phyloP scores from a whole-genome alignment of 2,113 vertebrate species.

The Sceloporus tristichus region DNA sequence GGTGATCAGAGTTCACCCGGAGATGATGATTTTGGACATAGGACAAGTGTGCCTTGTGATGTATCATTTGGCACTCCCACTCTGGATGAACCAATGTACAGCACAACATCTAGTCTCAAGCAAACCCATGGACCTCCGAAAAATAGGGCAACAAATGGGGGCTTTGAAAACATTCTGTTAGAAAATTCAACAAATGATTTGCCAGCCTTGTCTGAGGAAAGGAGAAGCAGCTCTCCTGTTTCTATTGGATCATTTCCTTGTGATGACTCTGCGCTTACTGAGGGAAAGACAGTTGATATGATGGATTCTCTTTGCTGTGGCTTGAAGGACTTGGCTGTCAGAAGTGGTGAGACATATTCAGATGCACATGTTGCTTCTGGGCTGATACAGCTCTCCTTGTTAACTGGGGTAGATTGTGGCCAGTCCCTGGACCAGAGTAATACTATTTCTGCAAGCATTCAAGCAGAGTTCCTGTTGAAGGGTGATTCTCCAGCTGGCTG shows the following conservation, averaged over 20 bases:
- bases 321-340: conserved; percentile 75
- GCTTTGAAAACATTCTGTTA: background rate
- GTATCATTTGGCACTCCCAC: conserved; percentile 54
- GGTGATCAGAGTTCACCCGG: background rate
- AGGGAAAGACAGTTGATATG: background rate
- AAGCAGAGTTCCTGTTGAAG: conserved; percentile 38
- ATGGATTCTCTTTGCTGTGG: conserved; percentile 53
- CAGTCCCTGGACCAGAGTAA: background rate
- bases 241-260: background rate
- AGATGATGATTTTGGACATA: background rate
- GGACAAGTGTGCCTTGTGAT: background rate
- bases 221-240: background rate
- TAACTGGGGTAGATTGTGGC: conserved; percentile 51
- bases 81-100: conserved; percentile 38
- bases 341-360: conserved; percentile 49
- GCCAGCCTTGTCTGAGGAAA: background rate
- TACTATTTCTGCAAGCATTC: background rate
- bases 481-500: conserved; percentile 23
- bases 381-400: conserved; percentile 57
- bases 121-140: background rate
- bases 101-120: background rate
- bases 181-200: background rate
- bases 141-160: conserved; percentile 56
- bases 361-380: conserved; percentile 66
- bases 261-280: conserved; percentile 28